Conservation (phyloP, 2,888 invertebrate species). For the Dinocampus coccinellae region DNA sequence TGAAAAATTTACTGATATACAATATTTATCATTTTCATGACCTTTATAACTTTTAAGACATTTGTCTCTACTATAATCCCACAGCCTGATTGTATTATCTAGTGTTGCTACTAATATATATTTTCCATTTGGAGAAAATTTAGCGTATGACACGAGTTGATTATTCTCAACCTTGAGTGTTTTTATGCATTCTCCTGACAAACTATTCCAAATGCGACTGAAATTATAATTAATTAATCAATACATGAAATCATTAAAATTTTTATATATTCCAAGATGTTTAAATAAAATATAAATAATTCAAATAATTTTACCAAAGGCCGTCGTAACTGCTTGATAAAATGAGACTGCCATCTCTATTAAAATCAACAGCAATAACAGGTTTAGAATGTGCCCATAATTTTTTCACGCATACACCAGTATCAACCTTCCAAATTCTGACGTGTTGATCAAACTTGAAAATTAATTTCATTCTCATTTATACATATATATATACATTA, state of each 20-base stretch:
- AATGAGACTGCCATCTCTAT: slow-evolving; percentile 97
- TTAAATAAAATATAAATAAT: neutral
- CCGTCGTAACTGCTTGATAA: slow-evolving; percentile 99
- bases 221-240: slow-evolving; percentile 68
- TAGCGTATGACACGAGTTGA: slow-evolving; percentile 99
- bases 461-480: slow-evolving; percentile 4
- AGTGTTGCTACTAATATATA: slow-evolving; percentile 98
- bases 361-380: slow-evolving; percentile 98
- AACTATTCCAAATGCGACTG: slow-evolving; percentile 99
- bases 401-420: slow-evolving; percentile 98
- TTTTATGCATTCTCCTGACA: slow-evolving; percentile 98
- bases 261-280: neutral
- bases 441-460: slow-evolving; percentile 96
- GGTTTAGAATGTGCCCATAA: slow-evolving; percentile 99
- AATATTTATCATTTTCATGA: slow-evolving; percentile 99
- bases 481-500: slow-evolving; percentile 2
- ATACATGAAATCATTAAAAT: neutral
- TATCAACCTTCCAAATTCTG: slow-evolving; percentile 98
- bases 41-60: slow-evolving; percentile 98
- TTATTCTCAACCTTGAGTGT: slow-evolving; percentile 99
- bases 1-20: slow-evolving; percentile 99
- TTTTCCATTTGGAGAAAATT: slow-evolving; percentile 99
- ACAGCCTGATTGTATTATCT: slow-evolving; percentile 97
- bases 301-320: slow-evolving; percentile 78
- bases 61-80: slow-evolving; percentile 99